Evolutionary conservation across 2,113 vertebrate species (phyloP).

Genomic region (Lethenteron reissneri): DNA sequence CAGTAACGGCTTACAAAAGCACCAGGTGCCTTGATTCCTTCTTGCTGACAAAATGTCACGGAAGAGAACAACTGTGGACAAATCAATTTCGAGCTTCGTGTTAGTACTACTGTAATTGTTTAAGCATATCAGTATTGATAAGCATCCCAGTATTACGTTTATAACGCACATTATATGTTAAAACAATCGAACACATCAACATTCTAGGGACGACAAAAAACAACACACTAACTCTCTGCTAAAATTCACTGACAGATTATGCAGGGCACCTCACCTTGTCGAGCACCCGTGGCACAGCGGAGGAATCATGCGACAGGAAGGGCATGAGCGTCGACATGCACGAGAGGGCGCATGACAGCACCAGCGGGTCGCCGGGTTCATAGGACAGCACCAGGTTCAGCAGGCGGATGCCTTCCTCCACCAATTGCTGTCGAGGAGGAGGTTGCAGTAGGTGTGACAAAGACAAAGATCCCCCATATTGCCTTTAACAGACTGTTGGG

Average conservation of each 20-base stretch:
- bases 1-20: neutral
- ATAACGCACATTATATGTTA: too few relatives aligned
- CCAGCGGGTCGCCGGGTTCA: slow-evolving; percentile 64
- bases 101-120: too few relatives aligned
- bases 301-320: slow-evolving; percentile 42
- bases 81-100: too few relatives aligned
- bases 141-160: too few relatives aligned
- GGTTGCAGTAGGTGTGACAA: too few relatives aligned
- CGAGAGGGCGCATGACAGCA: slow-evolving; percentile 72
- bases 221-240: slow-evolving; percentile 10
- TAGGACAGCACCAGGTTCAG: slow-evolving; percentile 57
- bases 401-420: slow-evolving; percentile 55
- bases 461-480: neutral
- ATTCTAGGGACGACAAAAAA: slow-evolving; percentile 3
- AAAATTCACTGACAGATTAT: neutral
- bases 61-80: slow-evolving; percentile 46
- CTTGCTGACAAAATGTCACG: slow-evolving; percentile 55
- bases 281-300: slow-evolving; percentile 52
- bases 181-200: neutral
- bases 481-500: too few relatives aligned
- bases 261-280: slow-evolving; percentile 35
- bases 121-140: too few relatives aligned
- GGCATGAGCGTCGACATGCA: slow-evolving; percentile 70
- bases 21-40: slow-evolving; percentile 49
- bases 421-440: slow-evolving; percentile 36